Conservation (phyloP, 2,888 invertebrate genomes). For the Mantis religiosa region DNA sequence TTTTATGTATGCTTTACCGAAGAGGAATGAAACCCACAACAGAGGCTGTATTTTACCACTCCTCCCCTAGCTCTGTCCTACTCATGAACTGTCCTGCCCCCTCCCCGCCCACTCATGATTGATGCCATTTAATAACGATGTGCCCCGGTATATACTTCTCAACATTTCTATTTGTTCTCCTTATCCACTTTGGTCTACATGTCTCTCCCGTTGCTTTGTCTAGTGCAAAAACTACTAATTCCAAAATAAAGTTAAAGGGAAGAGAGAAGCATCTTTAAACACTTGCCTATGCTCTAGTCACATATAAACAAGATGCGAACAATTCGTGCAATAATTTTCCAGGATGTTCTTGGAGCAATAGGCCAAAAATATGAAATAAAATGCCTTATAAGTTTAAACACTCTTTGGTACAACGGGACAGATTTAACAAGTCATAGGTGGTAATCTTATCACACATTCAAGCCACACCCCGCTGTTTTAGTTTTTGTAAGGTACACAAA, state of each 20-base stretch:
- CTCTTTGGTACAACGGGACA: too few species aligned
- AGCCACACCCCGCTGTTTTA: too few species aligned
- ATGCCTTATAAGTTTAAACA: too few species aligned
- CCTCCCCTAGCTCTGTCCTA: background rate
- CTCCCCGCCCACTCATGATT: background rate
- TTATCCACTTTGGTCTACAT: background rate
- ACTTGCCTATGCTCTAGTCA: background rate
- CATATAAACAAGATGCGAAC: too few species aligned
- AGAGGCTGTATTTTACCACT: background rate
- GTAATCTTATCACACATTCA: too few species aligned
- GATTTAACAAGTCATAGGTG: too few species aligned
- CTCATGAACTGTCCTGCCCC: background rate
- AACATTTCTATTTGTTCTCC: background rate
- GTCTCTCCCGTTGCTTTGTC: background rate
- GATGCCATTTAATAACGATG: background rate
- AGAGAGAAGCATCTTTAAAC: background rate
- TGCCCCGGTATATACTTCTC: background rate
- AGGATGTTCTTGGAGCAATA: too few species aligned
- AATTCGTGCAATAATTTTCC: too few species aligned
- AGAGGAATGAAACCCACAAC: background rate
- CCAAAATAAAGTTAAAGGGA: background rate
- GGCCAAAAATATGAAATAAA: too few species aligned
- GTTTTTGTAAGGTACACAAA: too few species aligned
- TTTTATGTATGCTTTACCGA: background rate
- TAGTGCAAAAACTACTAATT: background rate